Evolutionary conservation across 2,797 vertebrate genomes (phyloP), one percentile per base, ranked within the genome.

Genomic region (Scolopax rusticola): DNA sequence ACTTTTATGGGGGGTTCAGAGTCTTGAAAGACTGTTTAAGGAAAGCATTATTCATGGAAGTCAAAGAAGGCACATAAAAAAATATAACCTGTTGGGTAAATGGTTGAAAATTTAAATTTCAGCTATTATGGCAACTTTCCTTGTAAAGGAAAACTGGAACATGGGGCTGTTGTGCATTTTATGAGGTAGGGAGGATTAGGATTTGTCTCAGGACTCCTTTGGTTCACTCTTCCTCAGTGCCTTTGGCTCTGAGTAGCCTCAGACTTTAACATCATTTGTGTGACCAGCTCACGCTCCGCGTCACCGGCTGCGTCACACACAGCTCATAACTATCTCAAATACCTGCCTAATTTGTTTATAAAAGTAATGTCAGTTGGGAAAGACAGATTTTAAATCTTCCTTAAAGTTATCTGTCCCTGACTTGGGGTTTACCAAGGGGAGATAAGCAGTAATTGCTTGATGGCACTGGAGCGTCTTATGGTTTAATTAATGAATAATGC

Each of bases 391-490:
- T 28, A 96, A 90, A 67, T 79, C 63, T 83, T 69, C 17, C 40
- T 74, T 15, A 71, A 89, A 81, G 54, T 76, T 67, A 67, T 43
- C 64, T 65, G 25, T 40, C 40, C 13, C 36, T 41, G 45, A 63
- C 80, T 81, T 81, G 38, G 11, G 48, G 48, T 83, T 90, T 90
- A 57, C 61, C 60, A 40, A 61, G 41, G 61, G 59, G 32, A 94
- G 45, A 84, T 84, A 84, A 63, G 36, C 56, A 80, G 36, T 94
- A 89, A 94, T 95, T 94, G 86, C 84, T 82, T 85, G 82, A 71
- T 75, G 84, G 53, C 78, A 61, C 45, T 71, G 33, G 45, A 21
- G 12, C 8, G 75, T 91, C 51, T 71, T 75, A 40, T 15, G 87
- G 24, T 90, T 84, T 91, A 85, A 83, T 94, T 83, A 93, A 65